Evolutionary conservation across 2,797 vertebrate species (phyloP).

Genomic region (Syngnathus rostellatus): DNA sequence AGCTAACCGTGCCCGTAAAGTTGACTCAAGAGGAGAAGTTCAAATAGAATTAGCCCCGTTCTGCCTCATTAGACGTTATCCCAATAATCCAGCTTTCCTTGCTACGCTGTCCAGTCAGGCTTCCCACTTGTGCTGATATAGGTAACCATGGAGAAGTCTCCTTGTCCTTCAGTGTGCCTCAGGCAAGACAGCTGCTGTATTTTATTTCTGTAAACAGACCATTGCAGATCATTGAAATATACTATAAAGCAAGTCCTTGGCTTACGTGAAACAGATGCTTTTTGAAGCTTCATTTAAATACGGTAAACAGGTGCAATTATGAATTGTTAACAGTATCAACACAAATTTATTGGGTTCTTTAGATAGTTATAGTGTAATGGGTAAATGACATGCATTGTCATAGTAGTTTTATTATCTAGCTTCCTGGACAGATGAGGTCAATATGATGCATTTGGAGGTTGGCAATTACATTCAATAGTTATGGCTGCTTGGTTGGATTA

Average conservation of each 20-base stretch:
- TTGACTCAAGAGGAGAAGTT: constrained; percentile 53
- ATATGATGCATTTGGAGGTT: neutral
- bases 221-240: neutral
- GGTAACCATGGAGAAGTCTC: neutral
- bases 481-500: neutral
- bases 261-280: neutral
- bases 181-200: neutral
- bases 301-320: neutral
- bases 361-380: neutral
- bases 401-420: neutral
- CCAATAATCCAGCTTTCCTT: neutral
- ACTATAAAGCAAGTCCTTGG: neutral
- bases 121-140: neutral
- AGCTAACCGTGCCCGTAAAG: constrained; percentile 44
- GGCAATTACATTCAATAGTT: neutral
- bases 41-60: constrained; percentile 56
- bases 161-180: neutral
- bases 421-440: neutral
- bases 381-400: neutral
- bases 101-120: neutral
- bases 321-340: neutral
- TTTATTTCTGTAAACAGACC: constrained; percentile 4
- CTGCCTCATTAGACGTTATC: constrained; percentile 54
- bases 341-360: neutral
- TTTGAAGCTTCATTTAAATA: neutral